A percentile compares a stretch with the other conserved stretches of the same genome.
phyloP scores from a whole-genome alignment of 1,140 invertebrate genomes.

The Plectrocnemia conspersa region DNA sequence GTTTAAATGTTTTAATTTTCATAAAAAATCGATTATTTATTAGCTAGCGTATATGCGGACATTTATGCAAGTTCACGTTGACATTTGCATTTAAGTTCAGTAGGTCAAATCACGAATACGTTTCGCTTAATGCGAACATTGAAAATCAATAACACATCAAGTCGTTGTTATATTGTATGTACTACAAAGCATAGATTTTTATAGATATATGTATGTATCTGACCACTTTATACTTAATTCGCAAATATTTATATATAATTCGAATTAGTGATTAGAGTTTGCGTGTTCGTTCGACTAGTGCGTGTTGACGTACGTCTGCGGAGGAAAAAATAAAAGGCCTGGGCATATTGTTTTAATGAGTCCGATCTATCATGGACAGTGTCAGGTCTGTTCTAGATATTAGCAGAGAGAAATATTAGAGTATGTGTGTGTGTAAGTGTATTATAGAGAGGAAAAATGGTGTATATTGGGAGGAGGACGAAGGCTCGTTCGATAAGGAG shows the following conservation, averaged over 20 bases:
- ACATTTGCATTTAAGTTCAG: slow-evolving; percentile 18
- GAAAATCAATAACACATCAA: not conserved
- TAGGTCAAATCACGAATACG: slow-evolving; percentile 12
- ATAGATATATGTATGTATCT: not conserved
- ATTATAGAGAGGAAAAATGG: slow-evolving; percentile 18
- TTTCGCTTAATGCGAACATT: not conserved
- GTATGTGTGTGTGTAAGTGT: not conserved
- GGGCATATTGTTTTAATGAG: slow-evolving; percentile 34
- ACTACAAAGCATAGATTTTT: not conserved
- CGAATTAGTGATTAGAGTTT: slow-evolving; percentile 15
- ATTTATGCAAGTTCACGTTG: not conserved
- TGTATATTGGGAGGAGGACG: slow-evolving; percentile 1
- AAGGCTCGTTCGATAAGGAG: slow-evolving; percentile 31
- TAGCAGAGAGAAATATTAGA: slow-evolving; percentile 25
- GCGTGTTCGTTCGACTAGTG: slow-evolving; percentile 19
- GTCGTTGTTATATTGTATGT: not conserved
- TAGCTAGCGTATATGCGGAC: not conserved
- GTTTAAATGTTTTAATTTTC: not conserved
- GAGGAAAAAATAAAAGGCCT: slow-evolving; percentile 26
- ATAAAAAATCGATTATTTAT: not conserved
- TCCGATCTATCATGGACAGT: slow-evolving; percentile 33
- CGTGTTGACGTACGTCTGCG: slow-evolving; percentile 21
- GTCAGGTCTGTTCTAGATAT: slow-evolving; percentile 32
- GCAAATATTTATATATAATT: slow-evolving; percentile 11
- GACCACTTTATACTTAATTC: not conserved